phyloP scores from a whole-genome alignment of 2,797 vertebrate genomes.

The Enteromius fasciolatus region DNA sequence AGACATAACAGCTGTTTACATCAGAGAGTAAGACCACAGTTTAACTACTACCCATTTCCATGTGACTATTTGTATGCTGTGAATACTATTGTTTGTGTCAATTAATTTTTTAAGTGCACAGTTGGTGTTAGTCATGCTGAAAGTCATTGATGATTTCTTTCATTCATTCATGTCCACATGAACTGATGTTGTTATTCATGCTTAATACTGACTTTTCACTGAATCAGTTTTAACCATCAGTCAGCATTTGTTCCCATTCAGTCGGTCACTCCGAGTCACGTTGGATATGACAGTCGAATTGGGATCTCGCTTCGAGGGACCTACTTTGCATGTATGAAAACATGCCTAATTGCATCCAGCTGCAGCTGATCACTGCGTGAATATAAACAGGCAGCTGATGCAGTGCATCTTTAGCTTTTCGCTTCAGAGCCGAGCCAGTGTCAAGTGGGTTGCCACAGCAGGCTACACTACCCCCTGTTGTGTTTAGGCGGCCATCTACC shows the following conservation, averaged over 20 bases:
- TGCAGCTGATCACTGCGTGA: too few relatives aligned
- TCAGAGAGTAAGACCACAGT: constrained; percentile 78
- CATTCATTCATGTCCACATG: neutral
- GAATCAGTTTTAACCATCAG: neutral
- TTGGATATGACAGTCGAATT: too few relatives aligned
- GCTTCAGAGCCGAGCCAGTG: too few relatives aligned
- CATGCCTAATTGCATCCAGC: too few relatives aligned
- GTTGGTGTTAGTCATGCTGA: neutral
- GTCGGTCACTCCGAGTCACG: too few relatives aligned
- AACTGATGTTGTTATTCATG: neutral
- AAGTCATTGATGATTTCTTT: neutral
- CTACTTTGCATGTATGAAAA: too few relatives aligned
- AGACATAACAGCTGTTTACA: constrained; percentile 83
- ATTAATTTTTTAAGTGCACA: neutral
- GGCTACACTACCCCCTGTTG: too few relatives aligned
- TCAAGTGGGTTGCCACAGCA: too few relatives aligned
- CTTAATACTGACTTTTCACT: neutral
- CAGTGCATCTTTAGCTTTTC: too few relatives aligned
- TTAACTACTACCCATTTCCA: constrained; percentile 27
- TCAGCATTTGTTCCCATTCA: neutral
- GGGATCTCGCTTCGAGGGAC: too few relatives aligned
- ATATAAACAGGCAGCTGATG: too few relatives aligned
- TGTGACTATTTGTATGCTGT: constrained; percentile 7
- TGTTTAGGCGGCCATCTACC: too few relatives aligned
- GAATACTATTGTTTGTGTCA: neutral